Evolutionary conservation across 2,113 vertebrate species (phyloP).

Genomic region (Lampris incognitus): DNA sequence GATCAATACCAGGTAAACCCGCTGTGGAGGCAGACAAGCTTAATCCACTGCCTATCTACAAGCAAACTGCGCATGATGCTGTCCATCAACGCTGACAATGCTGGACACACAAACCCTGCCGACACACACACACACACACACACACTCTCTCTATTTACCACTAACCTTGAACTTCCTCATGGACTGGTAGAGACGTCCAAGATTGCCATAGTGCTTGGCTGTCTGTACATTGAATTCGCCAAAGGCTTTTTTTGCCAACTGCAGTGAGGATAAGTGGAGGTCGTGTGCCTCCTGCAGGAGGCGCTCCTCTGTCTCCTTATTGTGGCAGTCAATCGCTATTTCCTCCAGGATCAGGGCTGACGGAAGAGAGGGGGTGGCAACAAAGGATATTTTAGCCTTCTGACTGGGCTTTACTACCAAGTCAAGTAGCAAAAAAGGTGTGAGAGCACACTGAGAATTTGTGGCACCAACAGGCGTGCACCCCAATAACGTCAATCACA

Average conservation of each 20-base stretch:
- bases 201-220: conserved; percentile 98
- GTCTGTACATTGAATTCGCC: conserved; percentile 99
- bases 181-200: conserved; percentile 97
- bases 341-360: conserved; percentile 97
- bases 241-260: conserved; percentile 97
- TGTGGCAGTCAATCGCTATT: conserved; percentile 98
- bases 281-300: conserved; percentile 97
- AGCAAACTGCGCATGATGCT: too few relatives aligned
- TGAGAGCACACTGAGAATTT: too few relatives aligned
- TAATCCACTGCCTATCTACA: too few relatives aligned
- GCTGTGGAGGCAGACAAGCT: too few relatives aligned
- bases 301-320: conserved; percentile 97
- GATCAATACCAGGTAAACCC: too few relatives aligned
- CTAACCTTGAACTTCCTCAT: conserved; percentile 99
- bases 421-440: too few relatives aligned
- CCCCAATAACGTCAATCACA: too few relatives aligned
- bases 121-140: background rate
- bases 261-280: conserved; percentile 96
- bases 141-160: background rate
- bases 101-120: too few relatives aligned
- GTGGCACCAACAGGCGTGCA: too few relatives aligned
- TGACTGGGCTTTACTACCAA: background rate
- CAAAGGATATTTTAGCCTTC: background rate
- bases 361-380: conserved; percentile 23
- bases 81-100: too few relatives aligned